These are phyloP conservation scores for Bombus ignitus DNA, from an alignment of 1,140 invertebrate genomes.

Conservation along the genomic window DNA sequence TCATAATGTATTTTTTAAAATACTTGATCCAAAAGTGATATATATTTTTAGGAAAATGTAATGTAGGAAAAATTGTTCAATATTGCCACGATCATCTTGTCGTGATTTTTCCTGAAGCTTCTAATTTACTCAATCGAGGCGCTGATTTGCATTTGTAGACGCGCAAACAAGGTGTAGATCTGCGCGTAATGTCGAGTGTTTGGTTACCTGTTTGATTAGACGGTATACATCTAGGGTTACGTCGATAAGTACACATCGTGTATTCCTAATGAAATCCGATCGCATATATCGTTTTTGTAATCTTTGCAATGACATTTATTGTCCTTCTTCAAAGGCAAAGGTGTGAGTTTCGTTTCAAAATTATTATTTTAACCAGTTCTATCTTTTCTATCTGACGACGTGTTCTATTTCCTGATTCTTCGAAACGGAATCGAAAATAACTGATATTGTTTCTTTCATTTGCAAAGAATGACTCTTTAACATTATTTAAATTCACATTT, in stretches of 20 bases:
- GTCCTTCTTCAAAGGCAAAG: slow-evolving; percentile 50
- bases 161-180: slow-evolving; percentile 45
- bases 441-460: not conserved
- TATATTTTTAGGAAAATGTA: too few relatives aligned
- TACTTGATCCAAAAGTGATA: too few relatives aligned
- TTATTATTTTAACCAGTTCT: not conserved
- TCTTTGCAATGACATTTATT: slow-evolving; percentile 10
- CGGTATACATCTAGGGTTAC: slow-evolving; percentile 51
- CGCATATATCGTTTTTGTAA: slow-evolving; percentile 39
- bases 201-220: slow-evolving; percentile 58
- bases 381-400: not conserved
- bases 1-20: not conserved
- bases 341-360: slow-evolving; percentile 32
- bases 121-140: not conserved
- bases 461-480: too few relatives aligned
- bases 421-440: not conserved
- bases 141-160: slow-evolving; percentile 15
- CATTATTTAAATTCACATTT: too few relatives aligned
- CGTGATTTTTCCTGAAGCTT: too few relatives aligned
- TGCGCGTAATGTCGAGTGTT: slow-evolving; percentile 46
- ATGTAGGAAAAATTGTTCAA: too few relatives aligned
- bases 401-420: not conserved
- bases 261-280: slow-evolving; percentile 53
- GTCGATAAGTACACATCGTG: slow-evolving; percentile 45
- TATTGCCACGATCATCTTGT: not conserved